Evolutionary conservation across 1,140 invertebrate genomes (phyloP).

Genomic region (Solen grandis): DNA sequence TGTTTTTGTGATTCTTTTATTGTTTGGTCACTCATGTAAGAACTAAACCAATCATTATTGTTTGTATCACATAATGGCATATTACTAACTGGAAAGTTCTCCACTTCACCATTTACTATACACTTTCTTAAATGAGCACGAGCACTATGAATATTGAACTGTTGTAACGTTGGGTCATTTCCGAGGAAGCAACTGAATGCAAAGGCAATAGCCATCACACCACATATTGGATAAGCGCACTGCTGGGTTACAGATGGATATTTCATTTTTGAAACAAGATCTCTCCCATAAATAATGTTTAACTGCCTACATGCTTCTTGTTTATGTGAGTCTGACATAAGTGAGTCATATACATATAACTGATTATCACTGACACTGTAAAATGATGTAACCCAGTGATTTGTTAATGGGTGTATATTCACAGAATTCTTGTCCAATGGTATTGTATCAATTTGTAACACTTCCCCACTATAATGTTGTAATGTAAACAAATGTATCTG

Average conservation of each 20-base stretch:
- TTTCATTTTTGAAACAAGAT: constrained; percentile 9
- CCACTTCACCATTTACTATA: constrained; percentile 20
- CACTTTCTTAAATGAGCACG: constrained; percentile 24
- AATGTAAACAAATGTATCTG: constrained; percentile 7
- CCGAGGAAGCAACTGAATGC: constrained; percentile 26
- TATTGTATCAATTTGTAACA: constrained; percentile 13
- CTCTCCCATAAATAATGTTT: constrained; percentile 12
- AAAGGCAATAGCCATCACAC: constrained; percentile 24
- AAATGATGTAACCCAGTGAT: constrained; percentile 27
- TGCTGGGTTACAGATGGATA: constrained; percentile 18
- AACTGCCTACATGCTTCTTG: constrained; percentile 8
- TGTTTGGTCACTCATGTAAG: constrained; percentile 23
- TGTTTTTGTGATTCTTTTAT: constrained; percentile 16
- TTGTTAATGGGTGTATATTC: constrained; percentile 24
- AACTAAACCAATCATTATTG: constrained; percentile 23
- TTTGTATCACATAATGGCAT: constrained; percentile 6
- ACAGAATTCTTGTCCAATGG: background rate
- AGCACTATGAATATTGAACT: constrained; percentile 17
- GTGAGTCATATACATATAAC: constrained; percentile 24
- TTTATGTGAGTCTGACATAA: constrained; percentile 20
- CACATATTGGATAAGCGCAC: constrained; percentile 19
- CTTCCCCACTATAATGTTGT: constrained; percentile 4
- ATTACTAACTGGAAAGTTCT: constrained; percentile 21
- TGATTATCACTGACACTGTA: constrained; percentile 17
- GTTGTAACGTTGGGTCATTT: constrained; percentile 1